phyloP scores from a whole-genome alignment of 2,797 vertebrate genomes.

The Fratercula arctica region DNA sequence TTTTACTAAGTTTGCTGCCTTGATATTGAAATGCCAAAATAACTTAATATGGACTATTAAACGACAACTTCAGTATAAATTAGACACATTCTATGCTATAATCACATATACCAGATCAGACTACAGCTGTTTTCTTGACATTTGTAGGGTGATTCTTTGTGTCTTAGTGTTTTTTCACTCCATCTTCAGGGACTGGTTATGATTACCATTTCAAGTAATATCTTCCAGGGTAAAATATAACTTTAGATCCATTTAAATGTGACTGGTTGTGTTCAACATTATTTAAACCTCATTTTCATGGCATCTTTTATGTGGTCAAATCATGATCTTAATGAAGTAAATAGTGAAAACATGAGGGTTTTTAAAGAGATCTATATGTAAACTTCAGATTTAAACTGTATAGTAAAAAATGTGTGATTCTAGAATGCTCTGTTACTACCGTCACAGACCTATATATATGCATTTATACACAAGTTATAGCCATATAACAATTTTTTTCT shows the following conservation, averaged over 20 bases:
- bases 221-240: neutral
- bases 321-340: neutral
- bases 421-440: neutral
- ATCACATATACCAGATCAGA: neutral
- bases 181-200: neutral
- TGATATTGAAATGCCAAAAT: neutral
- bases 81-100: neutral
- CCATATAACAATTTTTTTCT: neutral
- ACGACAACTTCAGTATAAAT: neutral
- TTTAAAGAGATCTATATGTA: neutral
- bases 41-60: neutral
- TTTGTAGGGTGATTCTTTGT: neutral
- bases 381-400: neutral
- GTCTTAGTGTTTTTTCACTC: neutral
- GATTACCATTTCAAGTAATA: neutral
- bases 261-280: neutral
- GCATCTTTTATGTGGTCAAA: neutral
- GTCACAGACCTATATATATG: neutral
- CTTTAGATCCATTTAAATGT: neutral
- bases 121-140: neutral
- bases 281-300: neutral
- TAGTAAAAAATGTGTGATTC: neutral
- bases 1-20: neutral
- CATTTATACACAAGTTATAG: neutral
- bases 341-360: neutral